A percentile compares a stretch with the other conserved stretches of the same genome.
Conservation (phyloP, 2,797 vertebrate genomes). For the Champsocephalus esox region DNA sequence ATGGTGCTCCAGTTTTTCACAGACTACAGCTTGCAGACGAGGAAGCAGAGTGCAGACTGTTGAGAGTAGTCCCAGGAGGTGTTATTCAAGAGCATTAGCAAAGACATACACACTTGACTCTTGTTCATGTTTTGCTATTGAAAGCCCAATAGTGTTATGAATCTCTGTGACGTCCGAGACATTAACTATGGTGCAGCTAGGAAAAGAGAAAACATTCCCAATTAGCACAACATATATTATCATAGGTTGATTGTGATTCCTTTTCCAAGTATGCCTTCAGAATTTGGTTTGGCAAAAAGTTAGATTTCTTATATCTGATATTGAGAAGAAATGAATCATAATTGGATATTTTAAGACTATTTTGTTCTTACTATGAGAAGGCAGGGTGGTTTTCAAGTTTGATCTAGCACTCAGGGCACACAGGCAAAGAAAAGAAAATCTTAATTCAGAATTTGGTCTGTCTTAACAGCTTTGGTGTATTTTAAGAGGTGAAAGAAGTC, state of each 20-base stretch:
- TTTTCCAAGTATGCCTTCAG: conserved; percentile 58
- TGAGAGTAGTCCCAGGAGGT: conserved; percentile 69
- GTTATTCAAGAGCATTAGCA: conserved; percentile 73
- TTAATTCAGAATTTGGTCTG: conserved; percentile 50
- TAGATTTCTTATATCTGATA: conserved; percentile 34
- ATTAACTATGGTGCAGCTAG: conserved; percentile 44
- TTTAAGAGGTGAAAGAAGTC: conserved; percentile 65
- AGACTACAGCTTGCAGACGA: conserved; percentile 53
- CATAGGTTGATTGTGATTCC: conserved; percentile 23
- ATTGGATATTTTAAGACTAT: conserved; percentile 42
- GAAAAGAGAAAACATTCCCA: conserved; percentile 60
- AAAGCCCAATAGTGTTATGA: conserved; percentile 68
- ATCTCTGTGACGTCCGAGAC: conserved; percentile 62
- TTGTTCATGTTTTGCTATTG: conserved; percentile 72
- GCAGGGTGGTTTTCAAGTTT: conserved; percentile 25
- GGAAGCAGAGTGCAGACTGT: conserved; percentile 59
- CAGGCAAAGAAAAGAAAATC: conserved; percentile 24
- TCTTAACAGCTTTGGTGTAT: conserved; percentile 52
- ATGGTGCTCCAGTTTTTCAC: conserved; percentile 64
- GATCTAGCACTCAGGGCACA: conserved; percentile 16
- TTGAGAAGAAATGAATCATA: conserved; percentile 44
- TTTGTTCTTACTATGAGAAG: conserved; percentile 35
- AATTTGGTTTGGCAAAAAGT: conserved; percentile 43
- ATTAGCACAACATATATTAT: conserved; percentile 59
- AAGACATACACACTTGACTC: conserved; percentile 74